Percentiles rank a stretch among this genome's conserved stretches.
Evolutionary conservation across 2,888 invertebrate species (phyloP).

Genomic region (Chymomyza amoena): DNA sequence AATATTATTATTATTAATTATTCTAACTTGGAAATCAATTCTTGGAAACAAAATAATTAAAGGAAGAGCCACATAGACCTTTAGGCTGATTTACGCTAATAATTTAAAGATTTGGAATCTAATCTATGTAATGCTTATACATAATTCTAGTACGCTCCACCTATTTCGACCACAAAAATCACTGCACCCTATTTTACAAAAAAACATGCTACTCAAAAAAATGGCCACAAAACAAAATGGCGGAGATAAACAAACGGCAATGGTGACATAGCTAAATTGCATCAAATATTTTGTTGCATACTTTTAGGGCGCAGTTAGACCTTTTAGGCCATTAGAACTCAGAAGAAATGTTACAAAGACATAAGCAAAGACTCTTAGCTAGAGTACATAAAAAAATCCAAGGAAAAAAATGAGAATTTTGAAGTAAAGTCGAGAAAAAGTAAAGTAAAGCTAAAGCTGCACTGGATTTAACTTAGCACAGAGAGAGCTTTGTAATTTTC

Average conservation of each 20-base stretch:
- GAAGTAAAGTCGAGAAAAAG: conserved; percentile 17
- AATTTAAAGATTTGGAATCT: no score
- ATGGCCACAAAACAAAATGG: not conserved
- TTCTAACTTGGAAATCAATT: no score
- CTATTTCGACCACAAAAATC: not conserved
- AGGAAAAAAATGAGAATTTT: conserved; percentile 10
- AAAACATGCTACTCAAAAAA: not conserved
- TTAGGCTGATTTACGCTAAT: no score
- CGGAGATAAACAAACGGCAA: not conserved
- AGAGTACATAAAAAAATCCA: conserved; percentile 2
- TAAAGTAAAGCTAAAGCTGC: conserved; percentile 59
- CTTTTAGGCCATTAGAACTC: no score
- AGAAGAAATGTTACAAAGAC: not conserved
- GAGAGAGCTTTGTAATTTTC: not conserved
- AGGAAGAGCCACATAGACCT: no score
- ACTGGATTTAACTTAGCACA: conserved; percentile 64
- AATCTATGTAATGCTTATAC: no score
- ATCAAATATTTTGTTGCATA: not conserved
- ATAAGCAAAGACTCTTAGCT: not conserved
- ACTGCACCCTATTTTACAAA: not conserved
- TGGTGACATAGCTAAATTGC: not conserved
- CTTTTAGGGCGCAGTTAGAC: not conserved
- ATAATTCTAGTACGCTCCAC: no score
- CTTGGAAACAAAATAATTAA: no score
- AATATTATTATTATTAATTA: no score